Evolutionary conservation across 2,113 vertebrate genomes (phyloP).

Genomic region (Rhinolophus ferrumequinum): DNA sequence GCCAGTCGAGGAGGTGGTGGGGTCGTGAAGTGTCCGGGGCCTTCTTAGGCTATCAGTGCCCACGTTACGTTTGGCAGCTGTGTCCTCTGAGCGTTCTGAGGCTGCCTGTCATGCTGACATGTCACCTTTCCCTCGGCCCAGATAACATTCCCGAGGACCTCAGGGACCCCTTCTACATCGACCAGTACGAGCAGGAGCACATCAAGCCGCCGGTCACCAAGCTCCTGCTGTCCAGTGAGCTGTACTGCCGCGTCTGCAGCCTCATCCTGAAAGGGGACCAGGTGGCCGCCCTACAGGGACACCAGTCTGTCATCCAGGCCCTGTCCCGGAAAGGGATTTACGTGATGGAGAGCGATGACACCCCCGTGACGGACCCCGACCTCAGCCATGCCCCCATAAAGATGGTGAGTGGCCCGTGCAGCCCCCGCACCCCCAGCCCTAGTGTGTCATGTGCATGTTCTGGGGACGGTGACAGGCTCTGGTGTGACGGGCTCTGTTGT

Average conservation of each 20-base stretch:
- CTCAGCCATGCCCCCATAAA: slow-evolving; percentile 93
- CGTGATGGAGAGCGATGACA: slow-evolving; percentile 93
- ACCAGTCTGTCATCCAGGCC: slow-evolving; percentile 94
- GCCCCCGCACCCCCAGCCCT: neutral
- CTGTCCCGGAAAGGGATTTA: slow-evolving; percentile 94
- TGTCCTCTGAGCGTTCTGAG: neutral
- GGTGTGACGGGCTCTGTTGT: rapidly evolving
- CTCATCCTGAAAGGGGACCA: slow-evolving; percentile 94
- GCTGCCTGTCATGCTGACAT: rapidly evolving
- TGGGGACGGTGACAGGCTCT: neutral
- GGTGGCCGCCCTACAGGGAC: slow-evolving; percentile 90
- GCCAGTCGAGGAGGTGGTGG: rapidly evolving
- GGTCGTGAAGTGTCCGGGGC: rapidly evolving
- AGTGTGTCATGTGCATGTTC: neutral
- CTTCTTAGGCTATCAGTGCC: neutral
- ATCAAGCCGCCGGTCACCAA: slow-evolving; percentile 94
- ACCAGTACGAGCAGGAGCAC: slow-evolving; percentile 98
- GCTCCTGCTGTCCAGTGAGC: slow-evolving; percentile 93
- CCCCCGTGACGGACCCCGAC: slow-evolving; percentile 91
- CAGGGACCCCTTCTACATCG: slow-evolving; percentile 95
- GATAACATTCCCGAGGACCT: slow-evolving; percentile 95
- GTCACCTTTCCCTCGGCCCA: slow-evolving; percentile 63
- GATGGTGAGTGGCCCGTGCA: slow-evolving; percentile 89
- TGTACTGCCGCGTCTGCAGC: slow-evolving; percentile 94
- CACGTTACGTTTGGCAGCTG: rapidly evolving